These are phyloP conservation scores for Eristalinus aeneus DNA, from an alignment of 2,888 invertebrate species.

Conservation along the genomic window DNA sequence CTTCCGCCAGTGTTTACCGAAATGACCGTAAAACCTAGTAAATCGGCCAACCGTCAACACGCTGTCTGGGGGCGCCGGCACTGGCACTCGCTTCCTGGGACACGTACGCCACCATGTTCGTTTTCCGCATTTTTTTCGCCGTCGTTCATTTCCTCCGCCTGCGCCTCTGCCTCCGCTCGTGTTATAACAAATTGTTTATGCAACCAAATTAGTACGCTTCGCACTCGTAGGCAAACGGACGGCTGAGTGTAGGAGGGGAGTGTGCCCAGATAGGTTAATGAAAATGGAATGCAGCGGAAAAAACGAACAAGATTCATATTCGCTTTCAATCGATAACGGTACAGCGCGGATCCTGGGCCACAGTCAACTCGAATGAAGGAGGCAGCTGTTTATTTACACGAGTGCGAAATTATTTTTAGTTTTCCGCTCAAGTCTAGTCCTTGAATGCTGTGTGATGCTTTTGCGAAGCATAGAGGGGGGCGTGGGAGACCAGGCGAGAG, in stretches of 20 bases:
- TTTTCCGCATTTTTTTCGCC: background rate
- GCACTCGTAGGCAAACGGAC: background rate
- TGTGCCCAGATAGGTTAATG: background rate
- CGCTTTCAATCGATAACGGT: conserved; percentile 20
- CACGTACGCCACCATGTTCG: background rate
- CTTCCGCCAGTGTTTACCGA: conserved; percentile 16
- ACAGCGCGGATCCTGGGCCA: background rate
- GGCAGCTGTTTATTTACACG: conserved; percentile 13
- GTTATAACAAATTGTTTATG: background rate
- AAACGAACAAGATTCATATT: background rate
- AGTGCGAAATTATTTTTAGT: conserved; percentile 26
- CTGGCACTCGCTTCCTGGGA: background rate
- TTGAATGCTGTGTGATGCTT: background rate
- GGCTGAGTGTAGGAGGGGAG: background rate
- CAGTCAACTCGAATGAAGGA: background rate
- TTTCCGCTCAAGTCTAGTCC: background rate
- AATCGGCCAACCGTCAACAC: conserved; percentile 1
- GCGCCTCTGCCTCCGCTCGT: background rate
- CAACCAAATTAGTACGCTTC: conserved; percentile 6
- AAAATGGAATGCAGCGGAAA: background rate
- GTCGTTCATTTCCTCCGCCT: background rate
- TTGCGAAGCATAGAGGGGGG: background rate
- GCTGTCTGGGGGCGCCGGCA: background rate
- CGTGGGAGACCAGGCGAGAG: background rate
- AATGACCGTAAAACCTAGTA: conserved; percentile 10